Evolutionary conservation across 2,888 invertebrate genomes (phyloP).

Genomic region (Patella ulyssiponensis): DNA sequence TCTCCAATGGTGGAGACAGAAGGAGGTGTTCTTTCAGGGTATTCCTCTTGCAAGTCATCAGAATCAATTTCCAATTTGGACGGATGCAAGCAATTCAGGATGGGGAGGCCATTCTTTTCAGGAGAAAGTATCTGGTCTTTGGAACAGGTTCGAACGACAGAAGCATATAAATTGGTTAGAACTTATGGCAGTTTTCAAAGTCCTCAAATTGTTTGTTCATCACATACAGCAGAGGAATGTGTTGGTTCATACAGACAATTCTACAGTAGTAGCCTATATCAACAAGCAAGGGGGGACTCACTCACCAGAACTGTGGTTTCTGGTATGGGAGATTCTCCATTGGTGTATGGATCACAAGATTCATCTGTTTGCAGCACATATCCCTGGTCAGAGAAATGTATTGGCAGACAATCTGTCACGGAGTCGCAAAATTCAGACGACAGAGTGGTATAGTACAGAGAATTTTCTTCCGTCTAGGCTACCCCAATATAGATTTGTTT

Average conservation of each 20-base stretch:
- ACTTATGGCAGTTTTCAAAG: not conserved
- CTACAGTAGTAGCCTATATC: slow-evolving; percentile 8
- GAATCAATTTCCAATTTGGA: not conserved
- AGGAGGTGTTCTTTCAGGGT: not conserved
- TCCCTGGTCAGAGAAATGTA: not conserved
- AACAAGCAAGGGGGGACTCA: not conserved
- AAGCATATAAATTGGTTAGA: slow-evolving; percentile 4
- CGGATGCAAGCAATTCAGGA: not conserved
- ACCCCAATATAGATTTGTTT: slow-evolving; percentile 3
- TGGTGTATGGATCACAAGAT: slow-evolving; percentile 7
- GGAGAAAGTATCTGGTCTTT: not conserved
- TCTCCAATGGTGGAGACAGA: not conserved
- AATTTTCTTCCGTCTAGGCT: not conserved
- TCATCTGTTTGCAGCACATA: not conserved
- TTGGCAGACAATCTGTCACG: not conserved
- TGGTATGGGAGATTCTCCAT: slow-evolving; percentile 5
- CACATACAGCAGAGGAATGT: not conserved
- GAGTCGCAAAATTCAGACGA: not conserved
- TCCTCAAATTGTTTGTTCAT: not conserved
- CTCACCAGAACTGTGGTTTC: not conserved
- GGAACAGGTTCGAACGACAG: not conserved
- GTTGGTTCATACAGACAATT: slow-evolving; percentile 1
- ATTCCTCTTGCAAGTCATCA: not conserved
- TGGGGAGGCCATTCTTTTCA: not conserved
- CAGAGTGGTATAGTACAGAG: not conserved